Evolutionary conservation across 2,797 vertebrate species (phyloP).

Genomic region (Macrochelys suwanniensis): DNA sequence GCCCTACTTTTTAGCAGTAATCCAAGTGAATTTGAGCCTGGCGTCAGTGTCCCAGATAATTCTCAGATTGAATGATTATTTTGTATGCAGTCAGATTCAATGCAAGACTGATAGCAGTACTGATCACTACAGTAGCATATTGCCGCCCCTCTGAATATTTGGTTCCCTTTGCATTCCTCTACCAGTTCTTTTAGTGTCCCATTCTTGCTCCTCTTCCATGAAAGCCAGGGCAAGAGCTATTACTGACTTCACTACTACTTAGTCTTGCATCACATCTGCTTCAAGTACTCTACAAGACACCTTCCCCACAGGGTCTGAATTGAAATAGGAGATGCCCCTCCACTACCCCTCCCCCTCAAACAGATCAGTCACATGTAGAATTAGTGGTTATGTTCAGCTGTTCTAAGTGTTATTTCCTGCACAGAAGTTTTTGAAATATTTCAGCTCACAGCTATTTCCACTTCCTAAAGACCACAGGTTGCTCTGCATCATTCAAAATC

Average conservation of each 20-base stretch:
- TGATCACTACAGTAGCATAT: not conserved
- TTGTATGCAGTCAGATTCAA: not conserved
- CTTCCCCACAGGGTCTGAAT: not conserved
- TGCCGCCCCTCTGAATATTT: not conserved
- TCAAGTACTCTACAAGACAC: not conserved
- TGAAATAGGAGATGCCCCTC: not conserved
- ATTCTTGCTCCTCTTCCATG: not conserved
- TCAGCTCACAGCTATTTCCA: not conserved
- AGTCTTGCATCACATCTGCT: not conserved
- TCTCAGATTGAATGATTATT: not conserved
- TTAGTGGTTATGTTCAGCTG: not conserved
- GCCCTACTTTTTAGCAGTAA: not conserved
- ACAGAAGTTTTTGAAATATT: not conserved
- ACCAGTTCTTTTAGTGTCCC: not conserved
- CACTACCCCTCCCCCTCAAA: not conserved
- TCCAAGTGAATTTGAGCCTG: not conserved
- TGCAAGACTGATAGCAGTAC: not conserved
- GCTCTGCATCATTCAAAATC: not conserved
- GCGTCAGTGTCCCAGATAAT: not conserved
- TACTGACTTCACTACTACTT: not conserved
- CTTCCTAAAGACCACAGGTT: not conserved
- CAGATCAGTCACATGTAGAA: not conserved
- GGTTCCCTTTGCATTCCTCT: not conserved
- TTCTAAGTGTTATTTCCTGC: not conserved
- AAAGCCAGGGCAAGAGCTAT: not conserved